Evolutionary conservation across 1,140 invertebrate species (phyloP), one percentile per base, ranked within the genome.

Genomic region (Heliconius hewitsoni): DNA sequence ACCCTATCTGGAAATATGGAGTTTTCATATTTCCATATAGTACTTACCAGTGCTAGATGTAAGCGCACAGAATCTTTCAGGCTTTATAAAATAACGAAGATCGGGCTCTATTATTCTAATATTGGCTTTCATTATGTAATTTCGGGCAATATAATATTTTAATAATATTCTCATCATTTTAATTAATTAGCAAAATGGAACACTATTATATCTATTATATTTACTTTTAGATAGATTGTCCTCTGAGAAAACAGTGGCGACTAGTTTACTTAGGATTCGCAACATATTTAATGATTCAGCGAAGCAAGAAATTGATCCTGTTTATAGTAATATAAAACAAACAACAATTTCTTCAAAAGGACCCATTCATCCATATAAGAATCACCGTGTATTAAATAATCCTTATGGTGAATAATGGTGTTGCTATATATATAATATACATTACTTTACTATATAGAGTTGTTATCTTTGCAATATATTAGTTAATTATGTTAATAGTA

Each of bases 281-380:
- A 91, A 90, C 84, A 87, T 90, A 80, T 88, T 87, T 76, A 90
- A 92, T 79, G 84, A 84, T 78, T 86, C 88, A 73, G 75, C 79
- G 39, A 86, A 85, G 55, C 82, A 83, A 80, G 87, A 90, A 80
- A 88, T 89, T 80, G 87, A 90, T 82, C 85, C 90, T 66, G 78
- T 89, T 60, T 74, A 84, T 42, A 84, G 82, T 79, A 85, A 89
- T 71, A 66, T 76, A 52, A 81, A 75, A 18, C 70, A 76, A 73
- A 27, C 86, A 78, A 55, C 8, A 30, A 39, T 37, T 11, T 13
- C 71, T 1, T 37, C 16, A 3, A 72, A 72, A 66, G 27, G 27
- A 30, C 9, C 60, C 16, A 30, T 66, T 30, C 60, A 66, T 66
- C n/a, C 11, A 3, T 66, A 13, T 66, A 30, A 30, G 27, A 66